Evolutionary conservation across 2,888 invertebrate species (phyloP), one percentile per base, ranked within the genome.

Genomic region (Trissolcus brochymenae): DNA sequence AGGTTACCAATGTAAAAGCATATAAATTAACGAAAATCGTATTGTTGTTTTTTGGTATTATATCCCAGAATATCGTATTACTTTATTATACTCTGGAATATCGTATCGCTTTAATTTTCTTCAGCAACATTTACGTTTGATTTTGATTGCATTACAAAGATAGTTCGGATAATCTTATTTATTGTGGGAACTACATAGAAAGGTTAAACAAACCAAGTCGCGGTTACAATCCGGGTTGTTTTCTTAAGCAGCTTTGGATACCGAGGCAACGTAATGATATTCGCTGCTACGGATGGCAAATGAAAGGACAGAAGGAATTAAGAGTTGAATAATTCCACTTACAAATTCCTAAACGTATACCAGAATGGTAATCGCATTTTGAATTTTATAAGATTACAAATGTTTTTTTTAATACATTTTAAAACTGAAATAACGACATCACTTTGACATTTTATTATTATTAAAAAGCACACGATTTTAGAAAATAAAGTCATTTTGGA

Each of bases 181-280:
- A 67, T 67, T 60, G 49, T 55, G 16, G 14, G 16, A 49, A 55
- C 25, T 21, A 49, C 43, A 35, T 21, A 35, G 6, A 6, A 35
- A 55, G 50, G 70, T 50, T 70, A 70, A 70, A 62, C 49, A 70
- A 70, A 56, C 56, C n/a, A 49, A 35, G 21, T 17, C 17, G 54
- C 40, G 60, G 43, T 25, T 61, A 40, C 46, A 60, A 60, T 43
- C 29, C 21, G 43, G 51, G 35, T 67, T 67, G 67, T 67, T 59
- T 67, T 57, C 67, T 67, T 67, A 67, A 67, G 53, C 67, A 53
- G 67, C 67, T 59, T 67, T 59, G 53, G 29, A 67, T 53, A 51
- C 13, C 17, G 17, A 19, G 46, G 43, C 59, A 59, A 57, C 41
- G 54, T 65, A 59, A 67, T 51, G 59, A 67, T 59, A 59, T 59